A percentile compares a stretch with the other conserved stretches of the same genome.
These are phyloP conservation scores for Parambassis ranga DNA, from an alignment of 2,797 vertebrate genomes.

Conservation along the genomic window DNA sequence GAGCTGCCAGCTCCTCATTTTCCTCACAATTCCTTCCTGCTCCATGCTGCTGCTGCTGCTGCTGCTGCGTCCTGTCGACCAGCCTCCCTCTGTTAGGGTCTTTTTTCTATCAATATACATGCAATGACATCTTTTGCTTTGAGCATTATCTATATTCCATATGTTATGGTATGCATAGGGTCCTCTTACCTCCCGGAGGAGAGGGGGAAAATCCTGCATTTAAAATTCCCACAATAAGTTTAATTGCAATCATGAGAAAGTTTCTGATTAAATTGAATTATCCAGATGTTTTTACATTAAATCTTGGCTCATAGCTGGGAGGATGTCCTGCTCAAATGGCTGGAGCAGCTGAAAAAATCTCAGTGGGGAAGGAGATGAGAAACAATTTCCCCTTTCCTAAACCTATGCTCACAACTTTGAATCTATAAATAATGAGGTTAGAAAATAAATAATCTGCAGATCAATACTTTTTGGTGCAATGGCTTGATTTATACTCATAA, in stretches of 20 bases:
- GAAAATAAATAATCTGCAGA: not conserved
- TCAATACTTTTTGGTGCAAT: not conserved
- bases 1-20: constrained; percentile 21
- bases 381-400: constrained; percentile 1
- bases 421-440: not conserved
- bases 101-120: not conserved
- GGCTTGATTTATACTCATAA: not conserved
- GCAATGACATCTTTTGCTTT: constrained; percentile 1
- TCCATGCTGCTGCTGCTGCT: not conserved
- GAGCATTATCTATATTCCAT: constrained; percentile 13
- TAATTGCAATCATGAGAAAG: not conserved
- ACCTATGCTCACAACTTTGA: constrained; percentile 5
- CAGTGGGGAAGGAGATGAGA: not conserved
- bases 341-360: constrained; percentile 30
- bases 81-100: not conserved
- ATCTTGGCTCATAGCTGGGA: not conserved
- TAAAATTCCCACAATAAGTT: constrained; percentile 9
- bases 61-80: not conserved
- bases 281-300: constrained; percentile 43
- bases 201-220: not conserved
- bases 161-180: not conserved
- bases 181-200: not conserved
- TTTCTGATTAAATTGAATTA: constrained; percentile 24
- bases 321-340: constrained; percentile 15
- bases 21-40: constrained; percentile 28